These are phyloP conservation scores for Gymnoscopelus microlampas DNA, from an alignment of 2,797 vertebrate species.

Conservation along the genomic window DNA sequence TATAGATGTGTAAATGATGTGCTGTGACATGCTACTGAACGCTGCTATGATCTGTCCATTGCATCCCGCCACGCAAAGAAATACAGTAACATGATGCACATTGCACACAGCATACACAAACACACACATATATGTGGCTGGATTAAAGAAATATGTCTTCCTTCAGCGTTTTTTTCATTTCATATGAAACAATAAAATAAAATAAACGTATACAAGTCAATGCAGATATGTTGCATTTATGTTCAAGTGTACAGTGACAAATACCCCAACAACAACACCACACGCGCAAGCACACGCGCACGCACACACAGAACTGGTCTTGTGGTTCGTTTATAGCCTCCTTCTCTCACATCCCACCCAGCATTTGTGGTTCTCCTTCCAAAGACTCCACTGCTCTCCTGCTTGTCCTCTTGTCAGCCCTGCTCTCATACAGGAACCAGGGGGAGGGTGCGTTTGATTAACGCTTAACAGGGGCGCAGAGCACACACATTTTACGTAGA, in stretches of 20 bases:
- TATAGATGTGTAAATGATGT: slow-evolving; percentile 69
- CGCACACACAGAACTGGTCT: not conserved
- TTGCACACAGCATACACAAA: not conserved
- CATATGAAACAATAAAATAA: not conserved
- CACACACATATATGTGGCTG: not conserved
- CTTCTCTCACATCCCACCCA: too few relatives aligned
- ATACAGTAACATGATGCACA: not conserved
- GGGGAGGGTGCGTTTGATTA: too few relatives aligned
- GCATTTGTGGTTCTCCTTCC: too few relatives aligned
- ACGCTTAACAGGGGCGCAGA: too few relatives aligned
- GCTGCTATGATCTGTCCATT: slow-evolving; percentile 66
- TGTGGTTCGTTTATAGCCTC: too few relatives aligned
- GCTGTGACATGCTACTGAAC: slow-evolving; percentile 60
- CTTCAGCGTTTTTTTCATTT: too few relatives aligned
- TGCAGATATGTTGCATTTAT: not conserved
- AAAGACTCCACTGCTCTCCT: too few relatives aligned
- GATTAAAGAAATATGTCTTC: not conserved
- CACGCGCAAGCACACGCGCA: too few relatives aligned
- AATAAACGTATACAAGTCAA: not conserved
- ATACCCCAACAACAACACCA: too few relatives aligned
- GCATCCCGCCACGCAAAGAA: slow-evolving; percentile 33
- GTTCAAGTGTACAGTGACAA: slow-evolving; percentile 6
- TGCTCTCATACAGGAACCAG: too few relatives aligned
- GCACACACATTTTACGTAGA: too few relatives aligned
- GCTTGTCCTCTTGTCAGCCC: too few relatives aligned